Percentiles rank a stretch among this genome's conserved stretches.
These are phyloP conservation scores for Catostylus mosaicus DNA, from an alignment of 30 jellyfish, hydroid and myxozoan genomes.

Conservation along the genomic window DNA sequence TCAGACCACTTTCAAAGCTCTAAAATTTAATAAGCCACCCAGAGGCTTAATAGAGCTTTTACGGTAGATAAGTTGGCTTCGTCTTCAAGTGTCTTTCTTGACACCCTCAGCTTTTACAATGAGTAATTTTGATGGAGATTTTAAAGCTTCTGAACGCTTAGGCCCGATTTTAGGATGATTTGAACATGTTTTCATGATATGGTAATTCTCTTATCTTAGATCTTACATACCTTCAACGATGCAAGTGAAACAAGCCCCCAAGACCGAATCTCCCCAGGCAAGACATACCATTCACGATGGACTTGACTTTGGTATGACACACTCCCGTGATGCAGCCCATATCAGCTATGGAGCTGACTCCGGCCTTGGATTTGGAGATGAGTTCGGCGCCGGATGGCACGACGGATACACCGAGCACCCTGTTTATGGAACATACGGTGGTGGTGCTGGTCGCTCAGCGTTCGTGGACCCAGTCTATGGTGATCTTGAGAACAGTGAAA, in stretches of 20 bases:
- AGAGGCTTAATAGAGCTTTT: too few relatives aligned
- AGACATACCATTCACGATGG: conserved; percentile 40
- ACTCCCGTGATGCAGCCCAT: conserved; percentile 11
- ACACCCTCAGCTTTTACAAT: too few relatives aligned
- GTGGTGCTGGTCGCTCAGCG: conserved; percentile 25
- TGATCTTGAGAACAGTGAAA: conserved; percentile 20
- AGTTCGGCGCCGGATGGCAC: conserved; percentile 46
- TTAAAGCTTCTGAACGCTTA: too few relatives aligned
- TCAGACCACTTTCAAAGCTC: too few relatives aligned
- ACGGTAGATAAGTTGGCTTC: too few relatives aligned
- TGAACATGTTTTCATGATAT: too few relatives aligned
- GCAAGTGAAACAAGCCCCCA: conserved; percentile 4
- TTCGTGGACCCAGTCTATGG: conserved; percentile 43
- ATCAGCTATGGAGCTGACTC: conserved; percentile 15
- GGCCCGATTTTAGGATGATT: too few relatives aligned
- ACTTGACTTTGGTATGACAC: conserved; percentile 39
- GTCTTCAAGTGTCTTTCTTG: too few relatives aligned
- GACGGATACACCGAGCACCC: conserved; percentile 60
- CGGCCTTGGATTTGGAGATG: conserved; percentile 9
- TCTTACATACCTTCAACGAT: conserved; percentile 31
- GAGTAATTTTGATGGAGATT: too few relatives aligned
- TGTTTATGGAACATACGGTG: conserved; percentile 30
- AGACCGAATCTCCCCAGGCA: conserved; percentile 13
- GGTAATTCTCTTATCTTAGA: not conserved
- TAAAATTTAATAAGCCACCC: too few relatives aligned